A percentile compares a stretch with the other conserved stretches of the same genome.
Evolutionary conservation across 2,113 vertebrate genomes (phyloP).

Genomic region (Plotosus lineatus): DNA sequence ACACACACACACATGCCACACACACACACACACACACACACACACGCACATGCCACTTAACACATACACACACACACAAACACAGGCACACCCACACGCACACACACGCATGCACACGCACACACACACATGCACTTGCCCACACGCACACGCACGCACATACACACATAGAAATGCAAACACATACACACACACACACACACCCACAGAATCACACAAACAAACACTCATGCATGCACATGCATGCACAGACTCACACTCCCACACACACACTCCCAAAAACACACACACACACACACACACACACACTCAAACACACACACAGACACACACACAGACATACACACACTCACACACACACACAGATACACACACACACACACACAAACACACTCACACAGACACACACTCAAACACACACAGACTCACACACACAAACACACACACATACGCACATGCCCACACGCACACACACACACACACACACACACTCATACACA

Average conservation of each 20-base stretch:
- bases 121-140: background rate
- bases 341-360: background rate
- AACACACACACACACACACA: background rate
- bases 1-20: constrained; percentile 7
- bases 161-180: too few species aligned
- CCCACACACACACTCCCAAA: too few species aligned
- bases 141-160: background rate
- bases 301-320: background rate
- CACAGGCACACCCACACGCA: too few species aligned
- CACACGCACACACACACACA: constrained; percentile 10
- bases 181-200: constrained; percentile 18
- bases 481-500: constrained; percentile 6
- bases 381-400: too few species aligned
- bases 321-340: constrained; percentile 11
- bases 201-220: too few species aligned
- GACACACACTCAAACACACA: too few species aligned
- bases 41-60: too few species aligned
- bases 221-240: too few species aligned
- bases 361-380: too few species aligned
- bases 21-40: constrained; percentile 13
- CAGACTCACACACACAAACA: background rate
- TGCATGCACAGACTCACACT: too few species aligned
- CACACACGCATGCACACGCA: background rate
- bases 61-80: too few species aligned
- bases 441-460: background rate